Evolutionary conservation across 2,888 invertebrate genomes (phyloP).

Genomic region (Stenodera caucasica): DNA sequence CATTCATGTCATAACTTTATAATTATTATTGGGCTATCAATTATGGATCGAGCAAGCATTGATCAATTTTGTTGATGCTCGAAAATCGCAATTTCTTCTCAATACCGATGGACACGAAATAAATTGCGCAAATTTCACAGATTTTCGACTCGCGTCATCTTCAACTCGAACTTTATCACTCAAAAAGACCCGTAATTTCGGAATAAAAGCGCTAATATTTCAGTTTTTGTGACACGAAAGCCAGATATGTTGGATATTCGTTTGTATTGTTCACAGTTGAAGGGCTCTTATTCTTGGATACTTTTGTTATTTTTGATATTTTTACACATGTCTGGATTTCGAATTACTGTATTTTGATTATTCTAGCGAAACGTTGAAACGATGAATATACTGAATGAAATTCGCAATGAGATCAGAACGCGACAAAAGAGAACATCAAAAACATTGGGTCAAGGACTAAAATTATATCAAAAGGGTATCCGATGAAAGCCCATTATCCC

Average conservation of each 20-base stretch:
- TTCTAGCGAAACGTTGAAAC: too few relatives aligned
- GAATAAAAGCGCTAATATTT: too few relatives aligned
- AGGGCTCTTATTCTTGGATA: neutral
- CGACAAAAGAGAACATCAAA: too few relatives aligned
- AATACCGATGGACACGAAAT: neutral
- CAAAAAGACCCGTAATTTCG: too few relatives aligned
- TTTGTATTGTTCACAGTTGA: constrained; percentile 5
- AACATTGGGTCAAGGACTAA: too few relatives aligned
- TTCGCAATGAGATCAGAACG: too few relatives aligned
- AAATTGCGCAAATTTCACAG: neutral
- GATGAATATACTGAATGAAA: too few relatives aligned
- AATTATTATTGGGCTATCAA: neutral
- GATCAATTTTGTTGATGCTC: neutral
- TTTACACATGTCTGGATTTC: neutral
- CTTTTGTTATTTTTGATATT: neutral
- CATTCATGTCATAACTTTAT: constrained; percentile 18
- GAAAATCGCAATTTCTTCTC: too few relatives aligned
- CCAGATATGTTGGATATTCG: neutral
- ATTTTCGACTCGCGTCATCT: neutral
- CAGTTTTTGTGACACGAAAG: neutral
- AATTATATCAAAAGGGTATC: too few relatives aligned
- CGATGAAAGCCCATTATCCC: too few relatives aligned
- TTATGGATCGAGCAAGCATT: neutral
- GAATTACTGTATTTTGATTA: neutral
- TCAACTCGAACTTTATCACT: too few relatives aligned